phyloP scores from a whole-genome alignment of 2,888 invertebrate genomes.

The Nudaria mundana region DNA sequence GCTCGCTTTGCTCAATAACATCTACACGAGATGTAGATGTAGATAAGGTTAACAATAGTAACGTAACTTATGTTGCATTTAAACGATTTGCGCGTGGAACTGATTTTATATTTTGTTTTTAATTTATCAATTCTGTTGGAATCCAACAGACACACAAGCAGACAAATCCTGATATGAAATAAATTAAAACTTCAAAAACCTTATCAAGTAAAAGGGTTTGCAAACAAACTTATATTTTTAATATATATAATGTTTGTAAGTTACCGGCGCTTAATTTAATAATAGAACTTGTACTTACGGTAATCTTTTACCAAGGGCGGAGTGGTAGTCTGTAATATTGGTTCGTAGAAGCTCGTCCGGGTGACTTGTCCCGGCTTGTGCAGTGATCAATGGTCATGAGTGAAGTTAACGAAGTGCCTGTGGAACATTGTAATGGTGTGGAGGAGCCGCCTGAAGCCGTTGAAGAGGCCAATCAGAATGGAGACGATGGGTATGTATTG shows the following conservation, averaged over 20 bases:
- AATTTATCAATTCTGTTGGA: too few relatives aligned
- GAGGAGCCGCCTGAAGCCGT: conserved; percentile 43
- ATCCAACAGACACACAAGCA: too few relatives aligned
- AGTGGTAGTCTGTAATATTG: conserved; percentile 63
- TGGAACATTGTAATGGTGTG: conserved; percentile 70
- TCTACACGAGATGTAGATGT: too few relatives aligned
- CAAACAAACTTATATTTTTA: conserved; percentile 7
- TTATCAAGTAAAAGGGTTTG: too few relatives aligned
- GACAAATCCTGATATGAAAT: too few relatives aligned
- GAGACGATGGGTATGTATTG: conserved; percentile 65
- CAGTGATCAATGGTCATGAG: conserved; percentile 52
- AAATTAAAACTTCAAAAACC: too few relatives aligned
- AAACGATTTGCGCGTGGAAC: too few relatives aligned
- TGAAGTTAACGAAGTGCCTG: conserved; percentile 63
- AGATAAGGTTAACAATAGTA: too few relatives aligned
- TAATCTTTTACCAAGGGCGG: conserved; percentile 78
- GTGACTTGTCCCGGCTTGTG: conserved; percentile 40
- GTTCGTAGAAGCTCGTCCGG: conserved; percentile 54
- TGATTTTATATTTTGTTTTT: too few relatives aligned
- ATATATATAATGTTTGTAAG: conserved; percentile 54
- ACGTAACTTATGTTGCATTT: too few relatives aligned
- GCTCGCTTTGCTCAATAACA: too few relatives aligned
- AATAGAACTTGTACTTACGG: conserved; percentile 71
- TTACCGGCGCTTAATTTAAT: conserved; percentile 78
- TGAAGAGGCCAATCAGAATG: conserved; percentile 48